A percentile compares a stretch with the other conserved stretches of the same genome.
Conservation (phyloP, 2,797 vertebrate species). For the Tapera naevia region DNA sequence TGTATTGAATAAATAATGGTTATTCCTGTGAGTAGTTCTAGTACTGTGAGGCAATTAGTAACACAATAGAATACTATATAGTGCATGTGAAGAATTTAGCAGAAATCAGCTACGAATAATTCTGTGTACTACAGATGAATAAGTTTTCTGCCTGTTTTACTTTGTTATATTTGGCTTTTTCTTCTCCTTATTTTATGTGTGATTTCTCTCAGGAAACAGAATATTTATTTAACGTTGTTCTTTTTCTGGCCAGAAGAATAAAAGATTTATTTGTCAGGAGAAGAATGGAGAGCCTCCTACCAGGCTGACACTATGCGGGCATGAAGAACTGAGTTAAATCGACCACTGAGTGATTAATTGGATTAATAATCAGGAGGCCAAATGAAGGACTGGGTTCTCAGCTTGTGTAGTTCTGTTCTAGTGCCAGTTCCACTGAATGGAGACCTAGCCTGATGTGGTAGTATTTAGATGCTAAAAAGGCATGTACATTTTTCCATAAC, state of each 20-base stretch:
- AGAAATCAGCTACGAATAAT: not conserved
- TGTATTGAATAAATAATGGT: not conserved
- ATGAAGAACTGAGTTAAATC: constrained; percentile 21
- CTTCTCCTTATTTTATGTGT: not conserved
- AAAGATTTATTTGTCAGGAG: not conserved
- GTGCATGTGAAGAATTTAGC: not conserved
- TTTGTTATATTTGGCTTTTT: constrained; percentile 27
- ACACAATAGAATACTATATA: not conserved
- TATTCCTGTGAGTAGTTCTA: not conserved
- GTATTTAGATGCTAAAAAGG: not conserved
- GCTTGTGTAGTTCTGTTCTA: not conserved
- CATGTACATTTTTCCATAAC: not conserved
- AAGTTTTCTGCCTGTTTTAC: not conserved
- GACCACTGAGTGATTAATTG: constrained; percentile 46
- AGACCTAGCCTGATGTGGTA: not conserved
- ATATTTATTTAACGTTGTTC: constrained; percentile 19
- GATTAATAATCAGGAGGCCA: constrained; percentile 49
- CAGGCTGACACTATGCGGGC: not conserved
- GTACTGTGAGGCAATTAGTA: not conserved
- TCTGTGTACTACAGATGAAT: not conserved
- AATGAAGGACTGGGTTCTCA: constrained; percentile 19
- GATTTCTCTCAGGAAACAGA: not conserved
- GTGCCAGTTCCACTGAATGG: not conserved
- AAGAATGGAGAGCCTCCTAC: constrained; percentile 8
- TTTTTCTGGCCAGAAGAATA: constrained; percentile 24